phyloP scores from a whole-genome alignment of 2,888 invertebrate species.

The Platypus cylindrus region DNA sequence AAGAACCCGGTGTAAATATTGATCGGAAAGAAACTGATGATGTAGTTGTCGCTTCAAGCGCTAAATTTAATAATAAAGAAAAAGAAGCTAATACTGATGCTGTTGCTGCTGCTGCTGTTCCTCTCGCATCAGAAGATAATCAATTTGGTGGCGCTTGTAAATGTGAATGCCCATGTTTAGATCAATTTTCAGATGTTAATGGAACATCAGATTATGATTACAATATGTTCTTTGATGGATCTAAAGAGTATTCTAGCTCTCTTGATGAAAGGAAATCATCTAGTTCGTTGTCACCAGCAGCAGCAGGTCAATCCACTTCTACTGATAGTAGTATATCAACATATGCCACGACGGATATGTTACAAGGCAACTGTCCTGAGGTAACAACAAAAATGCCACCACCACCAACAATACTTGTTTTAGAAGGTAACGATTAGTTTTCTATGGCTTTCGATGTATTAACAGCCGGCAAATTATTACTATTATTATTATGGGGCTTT shows the following conservation, averaged over 20 bases:
- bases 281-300: background rate
- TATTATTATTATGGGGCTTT: constrained; percentile 6
- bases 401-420: constrained; percentile 64
- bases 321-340: constrained; percentile 9
- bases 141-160: constrained; percentile 55
- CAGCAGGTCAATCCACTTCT: constrained; percentile 6
- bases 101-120: constrained; percentile 4
- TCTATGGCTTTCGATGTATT: constrained; percentile 6
- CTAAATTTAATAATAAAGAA: constrained; percentile 14
- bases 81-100: constrained; percentile 6
- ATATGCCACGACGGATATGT: constrained; percentile 15
- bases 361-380: constrained; percentile 28
- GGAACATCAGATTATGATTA: constrained; percentile 19
- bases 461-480: constrained; percentile 4
- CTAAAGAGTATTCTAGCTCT: constrained; percentile 8
- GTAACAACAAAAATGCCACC: constrained; percentile 42
- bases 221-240: constrained; percentile 14
- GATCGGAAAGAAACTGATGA: constrained; percentile 18
- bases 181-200: constrained; percentile 29
- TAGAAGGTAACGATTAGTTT: constrained; percentile 57
- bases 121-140: constrained; percentile 14
- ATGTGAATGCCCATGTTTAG: constrained; percentile 60
- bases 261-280: background rate
- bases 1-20: constrained; percentile 44
- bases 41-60: constrained; percentile 10